A percentile compares a stretch with the other conserved stretches of the same genome.
Evolutionary conservation across 2,113 vertebrate genomes (phyloP).

Genomic region (Neodontobutis hainanensis): DNA sequence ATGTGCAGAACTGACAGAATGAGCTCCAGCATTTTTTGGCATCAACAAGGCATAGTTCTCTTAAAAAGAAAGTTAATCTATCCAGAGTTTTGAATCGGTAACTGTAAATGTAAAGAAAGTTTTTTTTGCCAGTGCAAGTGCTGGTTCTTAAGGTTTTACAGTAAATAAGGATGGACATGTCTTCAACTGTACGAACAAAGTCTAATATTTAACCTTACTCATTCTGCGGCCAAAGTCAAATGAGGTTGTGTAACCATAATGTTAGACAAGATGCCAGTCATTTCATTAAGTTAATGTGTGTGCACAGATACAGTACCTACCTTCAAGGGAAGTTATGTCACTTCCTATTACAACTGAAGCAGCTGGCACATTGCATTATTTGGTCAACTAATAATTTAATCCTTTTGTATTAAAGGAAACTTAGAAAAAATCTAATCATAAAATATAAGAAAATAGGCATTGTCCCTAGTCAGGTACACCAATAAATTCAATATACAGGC

Average conservation of each 20-base stretch:
- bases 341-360: constrained; percentile 7
- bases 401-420: not conserved
- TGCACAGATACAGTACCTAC: not conserved
- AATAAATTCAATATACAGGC: too few relatives aligned
- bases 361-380: constrained; percentile 21
- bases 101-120: not conserved
- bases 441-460: too few relatives aligned
- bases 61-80: constrained; percentile 17
- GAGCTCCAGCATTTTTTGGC: constrained; percentile 43
- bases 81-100: not conserved
- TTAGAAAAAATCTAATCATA: too few relatives aligned
- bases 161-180: not conserved
- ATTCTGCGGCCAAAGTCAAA: constrained; percentile 8
- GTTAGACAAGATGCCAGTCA: constrained; percentile 25
- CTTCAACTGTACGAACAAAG: not conserved
- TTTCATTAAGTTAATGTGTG: constrained; percentile 23
- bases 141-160: not conserved
- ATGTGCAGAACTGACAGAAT: constrained; percentile 64
- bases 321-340: constrained; percentile 24
- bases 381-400: not conserved
- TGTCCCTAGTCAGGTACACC: too few relatives aligned
- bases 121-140: not conserved
- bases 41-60: constrained; percentile 41
- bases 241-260: not conserved
- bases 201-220: constrained; percentile 4